phyloP scores from a whole-genome alignment of 1,140 invertebrate species.

The Diachasma alloeum region DNA sequence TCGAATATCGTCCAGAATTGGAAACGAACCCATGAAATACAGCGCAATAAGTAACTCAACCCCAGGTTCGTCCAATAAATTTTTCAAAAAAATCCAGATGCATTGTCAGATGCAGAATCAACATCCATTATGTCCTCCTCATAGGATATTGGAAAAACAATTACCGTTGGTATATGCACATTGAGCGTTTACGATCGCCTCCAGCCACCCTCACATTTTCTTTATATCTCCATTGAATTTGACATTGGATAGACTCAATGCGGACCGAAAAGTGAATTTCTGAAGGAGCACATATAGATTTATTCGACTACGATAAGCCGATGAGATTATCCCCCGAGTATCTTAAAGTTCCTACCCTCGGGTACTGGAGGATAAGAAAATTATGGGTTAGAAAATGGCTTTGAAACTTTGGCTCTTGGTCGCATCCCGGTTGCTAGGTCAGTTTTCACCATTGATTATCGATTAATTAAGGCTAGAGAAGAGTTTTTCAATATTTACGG shows the following conservation, averaged over 20 bases:
- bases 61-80: background rate
- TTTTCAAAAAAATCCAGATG: background rate
- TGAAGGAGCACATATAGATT: background rate
- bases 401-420: background rate
- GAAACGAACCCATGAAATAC: background rate
- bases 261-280: background rate
- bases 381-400: background rate
- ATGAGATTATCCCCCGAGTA: background rate
- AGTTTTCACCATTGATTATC: background rate
- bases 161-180: background rate
- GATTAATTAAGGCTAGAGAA: background rate
- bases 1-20: background rate
- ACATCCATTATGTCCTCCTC: constrained; percentile 10
- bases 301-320: background rate
- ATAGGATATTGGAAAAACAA: constrained; percentile 24
- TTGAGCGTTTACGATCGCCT: background rate
- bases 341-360: background rate
- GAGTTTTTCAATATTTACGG: background rate
- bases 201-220: background rate
- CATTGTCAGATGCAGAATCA: background rate
- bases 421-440: no score
- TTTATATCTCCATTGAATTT: background rate
- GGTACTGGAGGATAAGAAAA: no score
- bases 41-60: background rate
- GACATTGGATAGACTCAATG: background rate